Base-by-base conservation (phyloP, 2,797 vertebrate species). In the Fistularia tabacaria region DNA sequence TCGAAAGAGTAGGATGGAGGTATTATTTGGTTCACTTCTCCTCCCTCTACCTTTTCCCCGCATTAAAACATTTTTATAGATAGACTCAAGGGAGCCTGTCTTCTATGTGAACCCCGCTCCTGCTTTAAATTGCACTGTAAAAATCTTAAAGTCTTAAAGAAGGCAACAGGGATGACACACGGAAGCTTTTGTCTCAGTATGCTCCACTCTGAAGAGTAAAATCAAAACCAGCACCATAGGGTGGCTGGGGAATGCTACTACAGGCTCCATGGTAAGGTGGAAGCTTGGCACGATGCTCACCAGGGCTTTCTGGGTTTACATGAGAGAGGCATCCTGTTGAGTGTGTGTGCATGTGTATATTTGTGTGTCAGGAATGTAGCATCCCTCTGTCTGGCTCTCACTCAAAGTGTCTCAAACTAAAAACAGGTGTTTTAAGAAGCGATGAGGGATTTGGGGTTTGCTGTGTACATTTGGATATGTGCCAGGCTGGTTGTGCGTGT, bases 161-260 rank as follows among this genome's bases (percentile, higher is more conserved):
- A 52, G 67, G 57, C 61, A 57, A 58, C 44, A 6, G 60, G 65
- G 50, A 76, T 7, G 42, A 44, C 65, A 58, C 62, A 36, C 46
- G 50, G 43, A 62, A 49, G 62, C 68, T 77, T 80, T 76, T 70
- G 73, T 83, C 77, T 86, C 73, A 66, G 65, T 14, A 37, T 45
- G 59, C 44, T 7, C 44, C 38, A 49, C 46, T 59, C 63, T 62
- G 71, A 72, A 61, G 54, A 75, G 60, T 54, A 63, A 78, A 73
- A 83, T 79, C 72, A 83, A 69, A 83, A 72, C 58, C 1, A 65
- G 62, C 65, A 11, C 77, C 62, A 54, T 39, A 40, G 77, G 82
- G 74, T 3, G 64, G 79, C 71, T 25, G 57, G 77, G 74, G 77
- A 85, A 82, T 36, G 67, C 68, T 72, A 74, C 64, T 42, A 38